Base-by-base conservation (phyloP, 2,888 invertebrate species). In the Synanthedon tipuliformis region DNA sequence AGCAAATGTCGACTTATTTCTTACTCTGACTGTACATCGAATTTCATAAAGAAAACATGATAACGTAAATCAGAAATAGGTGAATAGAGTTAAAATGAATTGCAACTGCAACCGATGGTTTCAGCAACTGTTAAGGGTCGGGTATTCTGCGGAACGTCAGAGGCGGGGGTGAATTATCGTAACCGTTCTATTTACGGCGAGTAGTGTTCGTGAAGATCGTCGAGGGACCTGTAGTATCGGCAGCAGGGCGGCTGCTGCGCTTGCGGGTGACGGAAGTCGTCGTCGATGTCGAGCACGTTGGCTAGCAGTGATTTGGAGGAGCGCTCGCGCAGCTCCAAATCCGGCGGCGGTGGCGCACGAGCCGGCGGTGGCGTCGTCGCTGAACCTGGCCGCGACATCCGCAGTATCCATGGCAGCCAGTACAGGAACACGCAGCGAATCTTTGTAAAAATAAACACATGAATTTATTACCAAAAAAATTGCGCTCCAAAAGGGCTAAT, bases 281-380 rank as follows among this genome's bases (percentile, higher is more conserved):
- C 98, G 83, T 98, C 98, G 86, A 98, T 95, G 89, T 98, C 98
- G 73, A 98, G 91, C 73, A 98, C 97, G 88, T 98, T 98, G 70
- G 98, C 97, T 75, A 98, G 90, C 71, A 98, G 91, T 77, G 96
- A 96, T 88, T 97, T 96, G 73, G 97, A 97, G 66, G 97, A 97
- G 73, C 90, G 92, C 81, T 95, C 95, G 79, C 94, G 94, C 73
- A 96, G 89, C 88, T 95, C 95, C 75, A 95, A 89, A 84, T 96
- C 95, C 54, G 93, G 91, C 81, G 95, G 90, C 73, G 95, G 92
- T 74, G 92, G 90, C 78, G 90, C 90, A 76, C 94, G 93, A 68
- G 91, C 88, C 60, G 91, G 89, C 57, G 90, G 89, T 56, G 90
- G 87, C 71, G 89, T 88, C 61, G 89, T 81, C 60, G 89, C 89